Conservation (phyloP, 2,113 vertebrate species). For the Aldabrachelys gigantea region DNA sequence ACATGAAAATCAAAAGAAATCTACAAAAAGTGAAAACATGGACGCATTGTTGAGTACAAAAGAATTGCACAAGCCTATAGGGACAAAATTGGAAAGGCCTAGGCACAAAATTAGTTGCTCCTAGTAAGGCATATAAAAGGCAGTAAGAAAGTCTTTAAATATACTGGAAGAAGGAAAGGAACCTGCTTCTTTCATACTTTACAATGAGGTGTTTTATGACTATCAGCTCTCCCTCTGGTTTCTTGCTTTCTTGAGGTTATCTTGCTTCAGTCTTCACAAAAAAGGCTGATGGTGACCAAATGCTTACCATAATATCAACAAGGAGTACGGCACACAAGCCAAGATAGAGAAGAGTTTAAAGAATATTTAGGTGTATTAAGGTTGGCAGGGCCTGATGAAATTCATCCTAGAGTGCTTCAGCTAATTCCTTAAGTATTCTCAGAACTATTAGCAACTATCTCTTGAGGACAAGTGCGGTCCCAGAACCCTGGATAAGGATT, state of each 20-base stretch:
- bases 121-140: background rate
- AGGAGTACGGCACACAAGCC: background rate
- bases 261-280: background rate
- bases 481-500: background rate
- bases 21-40: background rate
- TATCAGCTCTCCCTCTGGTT: too few species aligned
- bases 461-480: background rate
- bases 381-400: background rate
- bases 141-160: background rate
- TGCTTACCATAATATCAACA: background rate
- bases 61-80: background rate
- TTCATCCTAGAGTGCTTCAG: background rate
- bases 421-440: too few species aligned
- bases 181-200: background rate
- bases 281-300: background rate
- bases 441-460: too few species aligned
- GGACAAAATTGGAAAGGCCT: background rate
- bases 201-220: background rate
- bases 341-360: background rate
- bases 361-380: background rate
- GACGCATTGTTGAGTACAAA: background rate
- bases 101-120: background rate
- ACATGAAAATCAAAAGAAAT: background rate
- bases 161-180: background rate
- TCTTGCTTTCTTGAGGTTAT: too few species aligned